A percentile compares a stretch with the other conserved stretches of the same genome.
These are phyloP conservation scores for Micropoecilia bifurca DNA, from an alignment of 2,797 vertebrate genomes.

Conservation along the genomic window DNA sequence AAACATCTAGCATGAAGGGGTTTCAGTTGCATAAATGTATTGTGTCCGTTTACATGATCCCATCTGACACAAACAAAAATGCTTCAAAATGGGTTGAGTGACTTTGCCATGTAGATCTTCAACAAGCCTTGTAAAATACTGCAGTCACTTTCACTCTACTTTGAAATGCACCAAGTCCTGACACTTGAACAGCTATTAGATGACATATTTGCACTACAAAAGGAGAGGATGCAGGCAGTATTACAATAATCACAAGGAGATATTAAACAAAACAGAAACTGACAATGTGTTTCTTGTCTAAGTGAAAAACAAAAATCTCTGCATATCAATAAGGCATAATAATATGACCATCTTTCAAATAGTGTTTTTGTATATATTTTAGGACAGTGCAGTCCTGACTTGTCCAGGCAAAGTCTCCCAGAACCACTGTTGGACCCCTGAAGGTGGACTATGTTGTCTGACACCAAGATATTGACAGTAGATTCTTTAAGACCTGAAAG, in stretches of 20 bases:
- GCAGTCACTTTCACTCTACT: neutral
- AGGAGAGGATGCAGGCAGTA: neutral
- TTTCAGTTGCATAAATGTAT: neutral
- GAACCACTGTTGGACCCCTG: neutral
- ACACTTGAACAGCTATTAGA: neutral
- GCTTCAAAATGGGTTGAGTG: neutral
- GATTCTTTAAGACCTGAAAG: neutral
- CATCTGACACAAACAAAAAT: neutral
- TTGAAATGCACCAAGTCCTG: constrained; percentile 3
- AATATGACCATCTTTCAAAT: neutral
- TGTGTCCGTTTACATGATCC: neutral
- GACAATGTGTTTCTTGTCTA: constrained; percentile 2
- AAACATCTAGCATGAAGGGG: neutral
- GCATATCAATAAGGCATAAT: neutral
- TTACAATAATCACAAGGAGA: constrained; percentile 22
- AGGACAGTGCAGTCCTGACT: neutral
- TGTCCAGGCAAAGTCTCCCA: neutral
- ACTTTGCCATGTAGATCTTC: neutral
- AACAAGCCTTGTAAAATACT: constrained; percentile 8
- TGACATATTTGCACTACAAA: constrained; percentile 4
- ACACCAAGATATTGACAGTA: neutral
- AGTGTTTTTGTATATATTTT: neutral
- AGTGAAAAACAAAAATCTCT: constrained; percentile 25
- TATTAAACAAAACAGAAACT: constrained; percentile 4
- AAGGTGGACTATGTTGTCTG: neutral